Conservation (phyloP, 1,140 invertebrate species). For the Pseudomyrmex dendroicus region DNA sequence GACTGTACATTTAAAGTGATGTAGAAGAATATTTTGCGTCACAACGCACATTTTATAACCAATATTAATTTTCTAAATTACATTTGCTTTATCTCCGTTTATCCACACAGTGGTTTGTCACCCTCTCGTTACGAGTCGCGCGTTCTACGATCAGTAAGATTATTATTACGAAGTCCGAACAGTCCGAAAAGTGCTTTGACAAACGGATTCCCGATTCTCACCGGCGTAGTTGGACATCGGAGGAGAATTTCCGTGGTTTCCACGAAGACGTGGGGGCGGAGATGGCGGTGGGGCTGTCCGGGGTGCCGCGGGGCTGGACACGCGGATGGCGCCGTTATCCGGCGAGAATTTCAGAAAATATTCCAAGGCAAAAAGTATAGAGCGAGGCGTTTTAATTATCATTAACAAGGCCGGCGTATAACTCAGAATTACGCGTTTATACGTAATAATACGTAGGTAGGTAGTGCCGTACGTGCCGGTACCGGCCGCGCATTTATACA, state of each 20-base stretch:
- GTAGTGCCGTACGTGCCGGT: constrained; percentile 69
- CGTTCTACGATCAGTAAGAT: background rate
- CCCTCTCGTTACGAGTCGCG: background rate
- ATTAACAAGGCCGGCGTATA: constrained; percentile 84
- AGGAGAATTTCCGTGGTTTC: constrained; percentile 36
- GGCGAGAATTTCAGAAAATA: constrained; percentile 79
- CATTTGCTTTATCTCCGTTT: too few species aligned
- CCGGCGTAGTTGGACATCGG: background rate
- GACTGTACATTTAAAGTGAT: background rate
- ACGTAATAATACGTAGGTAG: constrained; percentile 82
- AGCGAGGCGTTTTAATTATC: constrained; percentile 84
- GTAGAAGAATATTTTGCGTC: background rate
- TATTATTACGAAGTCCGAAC: background rate
- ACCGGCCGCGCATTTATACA: constrained; percentile 60
- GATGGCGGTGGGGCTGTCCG: constrained; percentile 23
- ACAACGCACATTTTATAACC: background rate
- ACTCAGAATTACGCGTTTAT: constrained; percentile 84
- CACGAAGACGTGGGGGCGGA: constrained; percentile 42
- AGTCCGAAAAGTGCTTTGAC: background rate
- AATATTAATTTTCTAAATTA: too few species aligned
- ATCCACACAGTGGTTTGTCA: background rate
- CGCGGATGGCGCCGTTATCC: constrained; percentile 74
- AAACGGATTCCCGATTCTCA: constrained; percentile 25
- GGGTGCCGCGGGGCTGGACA: constrained; percentile 48
- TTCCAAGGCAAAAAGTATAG: constrained; percentile 80